Percentiles rank a stretch among this genome's conserved stretches.
These are phyloP conservation scores for Drosophila trapezifrons DNA, from an alignment of 1,140 invertebrate species.

Conservation along the genomic window DNA sequence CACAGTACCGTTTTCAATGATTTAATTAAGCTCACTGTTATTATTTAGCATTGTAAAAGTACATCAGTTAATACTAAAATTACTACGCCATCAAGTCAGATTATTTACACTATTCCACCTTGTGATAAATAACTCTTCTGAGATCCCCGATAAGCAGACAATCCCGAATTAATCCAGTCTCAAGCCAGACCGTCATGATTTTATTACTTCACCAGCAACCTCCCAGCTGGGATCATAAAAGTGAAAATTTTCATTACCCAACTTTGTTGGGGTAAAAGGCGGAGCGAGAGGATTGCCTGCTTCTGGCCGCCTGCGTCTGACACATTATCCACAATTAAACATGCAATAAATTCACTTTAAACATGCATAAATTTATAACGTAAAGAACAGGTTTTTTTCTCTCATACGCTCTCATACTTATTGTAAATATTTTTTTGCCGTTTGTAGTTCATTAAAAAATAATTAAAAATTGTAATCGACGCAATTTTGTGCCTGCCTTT, in stretches of 20 bases:
- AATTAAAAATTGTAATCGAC: constrained; percentile 80
- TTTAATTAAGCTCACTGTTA: neutral
- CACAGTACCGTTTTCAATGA: too few species aligned
- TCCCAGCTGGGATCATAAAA: constrained; percentile 55
- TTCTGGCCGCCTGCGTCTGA: constrained; percentile 38
- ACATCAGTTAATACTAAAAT: neutral
- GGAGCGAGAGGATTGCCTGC: neutral
- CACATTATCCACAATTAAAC: constrained; percentile 65
- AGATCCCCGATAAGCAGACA: constrained; percentile 18
- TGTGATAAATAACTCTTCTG: constrained; percentile 2
- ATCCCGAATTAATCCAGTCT: constrained; percentile 21
- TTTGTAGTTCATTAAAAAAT: constrained; percentile 79
- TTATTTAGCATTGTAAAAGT: neutral
- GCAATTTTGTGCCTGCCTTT: constrained; percentile 73
- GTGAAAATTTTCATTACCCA: constrained; percentile 61
- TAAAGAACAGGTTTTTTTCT: constrained; percentile 30
- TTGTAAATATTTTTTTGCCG: constrained; percentile 34
- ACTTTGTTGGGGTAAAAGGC: neutral
- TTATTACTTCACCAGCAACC: constrained; percentile 17
- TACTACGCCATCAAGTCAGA: neutral
- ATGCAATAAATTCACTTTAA: constrained; percentile 76
- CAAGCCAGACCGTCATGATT: constrained; percentile 12
- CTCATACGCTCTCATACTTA: neutral
- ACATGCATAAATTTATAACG: constrained; percentile 67
- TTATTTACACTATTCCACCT: neutral